Evolutionary conservation across 2,888 invertebrate species (phyloP).

Genomic region (Pheosia gnoma): DNA sequence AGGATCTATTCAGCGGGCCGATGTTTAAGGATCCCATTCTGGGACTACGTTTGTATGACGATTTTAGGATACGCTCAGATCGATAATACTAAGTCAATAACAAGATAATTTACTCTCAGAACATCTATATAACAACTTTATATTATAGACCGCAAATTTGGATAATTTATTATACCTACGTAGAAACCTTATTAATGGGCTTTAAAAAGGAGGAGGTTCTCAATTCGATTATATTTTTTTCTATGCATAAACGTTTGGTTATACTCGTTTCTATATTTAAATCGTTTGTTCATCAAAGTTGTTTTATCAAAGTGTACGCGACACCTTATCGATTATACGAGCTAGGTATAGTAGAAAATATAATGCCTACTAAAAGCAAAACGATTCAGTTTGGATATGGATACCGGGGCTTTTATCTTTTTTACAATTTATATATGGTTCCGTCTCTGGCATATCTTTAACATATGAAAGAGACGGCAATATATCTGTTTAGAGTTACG

Average conservation of each 20-base stretch:
- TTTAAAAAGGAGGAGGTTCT: background rate
- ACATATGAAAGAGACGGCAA: constrained; percentile 1
- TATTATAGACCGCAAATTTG: constrained; percentile 57
- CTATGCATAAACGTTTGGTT: constrained; percentile 7
- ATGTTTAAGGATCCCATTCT: too few relatives aligned
- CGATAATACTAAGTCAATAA: constrained; percentile 52
- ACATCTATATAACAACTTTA: constrained; percentile 70
- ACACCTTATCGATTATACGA: too few relatives aligned
- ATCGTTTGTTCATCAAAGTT: background rate
- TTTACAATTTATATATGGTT: background rate
- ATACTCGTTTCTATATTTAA: background rate
- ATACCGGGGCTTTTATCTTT: too few relatives aligned
- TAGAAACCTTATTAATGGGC: background rate
- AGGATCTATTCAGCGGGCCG: too few relatives aligned
- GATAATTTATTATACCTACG: constrained; percentile 33
- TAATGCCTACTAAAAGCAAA: too few relatives aligned
- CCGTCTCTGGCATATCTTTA: constrained; percentile 11
- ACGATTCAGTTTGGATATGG: too few relatives aligned
- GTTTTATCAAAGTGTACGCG: too few relatives aligned
- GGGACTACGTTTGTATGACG: too few relatives aligned
- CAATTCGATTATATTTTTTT: too few relatives aligned
- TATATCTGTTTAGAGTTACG: background rate
- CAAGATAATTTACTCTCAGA: constrained; percentile 59
- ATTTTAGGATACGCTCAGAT: background rate
- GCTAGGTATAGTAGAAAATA: too few relatives aligned